Conservation (phyloP, 2,113 vertebrate genomes). For the Sinocyclocheilus rhinocerous region DNA sequence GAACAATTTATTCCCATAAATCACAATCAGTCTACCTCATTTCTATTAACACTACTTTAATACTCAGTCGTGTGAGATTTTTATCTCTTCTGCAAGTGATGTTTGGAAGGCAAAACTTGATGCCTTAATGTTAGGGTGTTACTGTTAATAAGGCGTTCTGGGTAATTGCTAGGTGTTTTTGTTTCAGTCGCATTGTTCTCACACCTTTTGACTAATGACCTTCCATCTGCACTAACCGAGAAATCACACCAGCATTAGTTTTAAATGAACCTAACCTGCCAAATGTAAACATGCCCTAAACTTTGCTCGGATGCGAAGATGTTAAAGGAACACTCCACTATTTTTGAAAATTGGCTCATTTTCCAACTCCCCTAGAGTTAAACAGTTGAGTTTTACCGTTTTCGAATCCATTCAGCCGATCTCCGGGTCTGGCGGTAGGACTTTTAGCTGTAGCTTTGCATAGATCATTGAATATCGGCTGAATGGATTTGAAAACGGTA, state of each 20-base stretch:
- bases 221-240: neutral
- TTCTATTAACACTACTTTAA: neutral
- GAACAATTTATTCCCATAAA: neutral
- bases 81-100: neutral
- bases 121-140: neutral
- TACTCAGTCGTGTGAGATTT: neutral
- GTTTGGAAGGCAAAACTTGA: neutral
- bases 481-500: too few species aligned
- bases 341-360: too few species aligned
- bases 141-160: neutral
- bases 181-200: neutral
- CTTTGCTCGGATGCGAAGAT: neutral
- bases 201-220: neutral
- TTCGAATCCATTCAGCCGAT: too few species aligned
- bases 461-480: too few species aligned
- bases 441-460: too few species aligned
- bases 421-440: too few species aligned
- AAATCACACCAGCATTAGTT: neutral
- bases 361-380: too few species aligned
- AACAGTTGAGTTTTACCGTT: too few species aligned
- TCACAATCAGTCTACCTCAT: neutral
- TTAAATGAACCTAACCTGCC: neutral
- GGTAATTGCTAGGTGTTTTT: neutral
- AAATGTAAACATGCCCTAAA: neutral
- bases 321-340: too few species aligned